Base-by-base conservation (phyloP, 1,140 invertebrate species). In the Trachymyrmex septentrionalis region DNA sequence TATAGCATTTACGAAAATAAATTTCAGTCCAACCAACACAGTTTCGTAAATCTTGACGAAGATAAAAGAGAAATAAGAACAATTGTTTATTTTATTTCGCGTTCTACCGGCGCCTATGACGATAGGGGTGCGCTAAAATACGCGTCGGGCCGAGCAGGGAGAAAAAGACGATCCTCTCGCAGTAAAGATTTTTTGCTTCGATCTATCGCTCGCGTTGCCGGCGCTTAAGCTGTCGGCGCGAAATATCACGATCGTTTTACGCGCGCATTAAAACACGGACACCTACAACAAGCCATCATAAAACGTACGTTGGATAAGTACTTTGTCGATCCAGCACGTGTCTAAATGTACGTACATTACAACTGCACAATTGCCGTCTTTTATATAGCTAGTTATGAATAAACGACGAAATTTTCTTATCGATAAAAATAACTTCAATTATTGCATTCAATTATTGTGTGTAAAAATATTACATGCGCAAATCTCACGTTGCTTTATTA, bases 111-210 rank as follows among this genome's bases (percentile, higher is more conserved):
- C 69, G 69, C 80, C 55, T 61, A 61, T 61, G 67, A 34, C 67
- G 69, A 63, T 61, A 61, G 24, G 55, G 24, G 55, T 48, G 67
- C 34, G 55, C 44, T 73, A 61, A 84, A 61, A 84, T 38, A 27
- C 9, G 38, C 21, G 50, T 5, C 19, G 19, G 12, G 10, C 1
- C 24, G 38, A 71, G 6, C n/a, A 16, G 2, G n/a, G 19, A 19
- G 48, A 67, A 61, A 75, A 84, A 34, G 27, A 81, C 4, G 53
- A 50, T 48, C 12, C 12, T 48, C 30, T 69, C 48, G n/a, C 24
- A n/a, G 44, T 75, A 50, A 75, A 75, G 27, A 84, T 75, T 84
- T 84, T 84, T 84, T 84, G 38, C n/a, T 48, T 24, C 69, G 44
- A 75, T 75, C 69, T 84, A 84, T 61, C 69, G 55, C 27, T 50